A percentile compares a stretch with the other conserved stretches of the same genome.
Evolutionary conservation across 2,113 vertebrate genomes (phyloP).

Genomic region (Centropus bengalensis): DNA sequence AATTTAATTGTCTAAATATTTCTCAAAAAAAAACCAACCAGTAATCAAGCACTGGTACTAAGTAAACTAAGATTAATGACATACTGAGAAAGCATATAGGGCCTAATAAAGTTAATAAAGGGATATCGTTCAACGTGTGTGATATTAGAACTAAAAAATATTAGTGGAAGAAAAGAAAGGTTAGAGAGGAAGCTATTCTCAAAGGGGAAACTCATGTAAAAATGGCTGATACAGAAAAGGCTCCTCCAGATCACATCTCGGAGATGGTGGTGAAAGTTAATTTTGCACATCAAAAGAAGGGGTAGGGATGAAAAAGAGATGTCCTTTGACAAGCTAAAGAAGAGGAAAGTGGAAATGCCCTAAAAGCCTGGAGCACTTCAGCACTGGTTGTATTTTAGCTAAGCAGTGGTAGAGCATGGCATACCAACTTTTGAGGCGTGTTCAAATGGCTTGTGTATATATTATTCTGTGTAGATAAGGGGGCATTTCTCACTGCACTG

Average conservation of each 20-base stretch:
- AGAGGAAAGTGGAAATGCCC: fast-evolving
- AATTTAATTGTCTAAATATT: background rate
- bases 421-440: background rate
- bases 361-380: background rate
- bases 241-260: background rate
- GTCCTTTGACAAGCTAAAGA: background rate
- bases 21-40: background rate
- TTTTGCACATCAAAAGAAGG: background rate
- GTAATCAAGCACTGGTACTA: background rate
- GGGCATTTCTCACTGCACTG: background rate
- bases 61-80: background rate
- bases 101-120: background rate
- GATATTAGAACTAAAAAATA: background rate
- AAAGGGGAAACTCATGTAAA: background rate
- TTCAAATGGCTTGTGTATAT: background rate
- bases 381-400: background rate
- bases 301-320: background rate
- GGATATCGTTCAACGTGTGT: fast-evolving
- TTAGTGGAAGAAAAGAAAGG: background rate
- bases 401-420: background rate
- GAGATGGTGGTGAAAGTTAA: background rate
- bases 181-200: background rate
- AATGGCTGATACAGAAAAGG: background rate
- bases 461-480: background rate
- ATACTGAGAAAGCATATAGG: background rate